Conservation (phyloP, 1,140 invertebrate genomes). For the Meloidogyne exigua region DNA sequence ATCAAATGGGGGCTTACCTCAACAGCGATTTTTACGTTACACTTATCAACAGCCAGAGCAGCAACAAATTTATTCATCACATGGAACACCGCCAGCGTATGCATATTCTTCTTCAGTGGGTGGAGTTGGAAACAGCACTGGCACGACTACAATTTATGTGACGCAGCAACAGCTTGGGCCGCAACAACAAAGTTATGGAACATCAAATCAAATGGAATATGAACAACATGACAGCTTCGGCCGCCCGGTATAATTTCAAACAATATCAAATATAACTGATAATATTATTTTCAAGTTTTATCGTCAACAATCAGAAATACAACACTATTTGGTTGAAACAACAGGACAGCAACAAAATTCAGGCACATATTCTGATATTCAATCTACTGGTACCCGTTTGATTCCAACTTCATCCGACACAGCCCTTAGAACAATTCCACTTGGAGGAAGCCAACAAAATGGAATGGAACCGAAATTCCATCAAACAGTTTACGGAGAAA, state of each 20-base stretch:
- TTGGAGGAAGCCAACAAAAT: not conserved
- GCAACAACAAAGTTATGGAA: not conserved
- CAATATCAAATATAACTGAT: not conserved
- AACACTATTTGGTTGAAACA: constrained; percentile 6
- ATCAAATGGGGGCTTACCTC: not conserved
- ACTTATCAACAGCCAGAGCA: constrained; percentile 1
- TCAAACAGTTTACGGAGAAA: not conserved
- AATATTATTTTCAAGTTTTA: not conserved
- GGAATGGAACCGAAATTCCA: not conserved
- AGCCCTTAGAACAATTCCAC: not conserved
- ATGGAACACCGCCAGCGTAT: not conserved
- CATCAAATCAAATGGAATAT: not conserved
- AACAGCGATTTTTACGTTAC: not conserved
- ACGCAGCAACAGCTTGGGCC: not conserved
- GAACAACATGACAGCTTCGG: not conserved
- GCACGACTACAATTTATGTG: constrained; percentile 12
- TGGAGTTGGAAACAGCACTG: not conserved
- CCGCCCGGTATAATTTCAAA: not conserved
- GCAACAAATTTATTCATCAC: constrained; percentile 12
- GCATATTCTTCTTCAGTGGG: not conserved
- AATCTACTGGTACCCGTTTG: not conserved
- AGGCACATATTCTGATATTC: not conserved
- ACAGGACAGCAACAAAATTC: not conserved
- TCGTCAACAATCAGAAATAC: not conserved
- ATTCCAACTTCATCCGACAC: not conserved